A percentile compares a stretch with the other conserved stretches of the same genome.
Evolutionary conservation across 2,888 invertebrate species (phyloP).

Genomic region (Apodemia duryi): DNA sequence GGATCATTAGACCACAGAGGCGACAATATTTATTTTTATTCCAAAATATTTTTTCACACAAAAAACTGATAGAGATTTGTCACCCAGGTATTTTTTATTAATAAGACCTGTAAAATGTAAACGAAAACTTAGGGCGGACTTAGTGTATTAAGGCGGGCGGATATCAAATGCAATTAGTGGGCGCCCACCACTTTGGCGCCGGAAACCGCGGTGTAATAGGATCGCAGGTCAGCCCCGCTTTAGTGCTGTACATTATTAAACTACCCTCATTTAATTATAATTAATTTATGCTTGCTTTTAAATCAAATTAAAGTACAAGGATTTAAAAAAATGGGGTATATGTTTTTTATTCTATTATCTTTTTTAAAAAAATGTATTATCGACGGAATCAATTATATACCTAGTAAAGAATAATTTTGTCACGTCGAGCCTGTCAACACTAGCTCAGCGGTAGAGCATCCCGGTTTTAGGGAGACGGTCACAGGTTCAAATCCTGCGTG

Average conservation of each 20-base stretch:
- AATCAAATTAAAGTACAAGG: background rate
- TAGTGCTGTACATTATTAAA: background rate
- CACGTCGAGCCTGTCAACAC: too few species aligned
- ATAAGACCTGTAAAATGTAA: background rate
- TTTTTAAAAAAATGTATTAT: too few species aligned
- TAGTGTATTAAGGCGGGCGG: conserved; percentile 9
- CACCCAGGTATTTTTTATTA: background rate
- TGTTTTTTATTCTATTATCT: too few species aligned
- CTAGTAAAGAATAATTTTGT: too few species aligned
- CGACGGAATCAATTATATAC: too few species aligned
- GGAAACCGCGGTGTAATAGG: conserved; percentile 9
- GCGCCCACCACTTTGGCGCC: conserved; percentile 15
- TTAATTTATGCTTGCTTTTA: background rate
- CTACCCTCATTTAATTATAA: background rate
- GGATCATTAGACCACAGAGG: too few species aligned
- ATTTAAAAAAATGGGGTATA: background rate
- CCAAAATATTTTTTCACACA: too few species aligned
- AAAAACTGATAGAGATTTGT: background rate
- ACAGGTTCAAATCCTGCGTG: too few species aligned
- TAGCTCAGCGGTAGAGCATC: too few species aligned
- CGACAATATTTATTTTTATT: too few species aligned
- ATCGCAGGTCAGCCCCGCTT: conserved; percentile 12
- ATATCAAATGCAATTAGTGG: conserved; percentile 18
- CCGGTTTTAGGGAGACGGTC: too few species aligned
- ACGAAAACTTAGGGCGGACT: background rate